phyloP scores from a whole-genome alignment of 2,113 vertebrate species.

The Odocoileus virginianus region DNA sequence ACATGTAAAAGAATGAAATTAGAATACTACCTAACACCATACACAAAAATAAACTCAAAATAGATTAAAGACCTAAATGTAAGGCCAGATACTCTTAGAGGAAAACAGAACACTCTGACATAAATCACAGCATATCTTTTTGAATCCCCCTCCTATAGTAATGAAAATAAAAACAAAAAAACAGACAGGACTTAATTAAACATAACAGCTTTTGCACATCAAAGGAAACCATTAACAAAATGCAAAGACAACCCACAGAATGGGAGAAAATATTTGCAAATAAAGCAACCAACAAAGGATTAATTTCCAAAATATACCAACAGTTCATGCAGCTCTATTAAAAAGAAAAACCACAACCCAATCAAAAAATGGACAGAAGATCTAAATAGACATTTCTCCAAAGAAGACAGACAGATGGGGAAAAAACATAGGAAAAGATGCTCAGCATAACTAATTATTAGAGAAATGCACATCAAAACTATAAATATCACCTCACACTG shows the following conservation, averaged over 20 bases:
- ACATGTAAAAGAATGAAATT: neutral
- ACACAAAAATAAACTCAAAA: neutral
- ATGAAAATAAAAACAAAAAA: neutral
- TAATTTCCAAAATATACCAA: neutral
- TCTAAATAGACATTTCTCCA: neutral
- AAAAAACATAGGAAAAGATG: neutral
- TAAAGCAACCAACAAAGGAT: neutral
- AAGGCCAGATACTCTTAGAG: neutral
- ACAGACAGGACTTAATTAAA: neutral
- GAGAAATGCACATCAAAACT: neutral
- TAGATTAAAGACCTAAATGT: neutral
- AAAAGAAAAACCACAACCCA: neutral
- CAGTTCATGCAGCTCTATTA: neutral
- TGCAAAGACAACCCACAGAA: neutral
- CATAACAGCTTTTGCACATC: neutral
- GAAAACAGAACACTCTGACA: neutral
- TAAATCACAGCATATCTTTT: neutral
- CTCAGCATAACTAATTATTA: neutral
- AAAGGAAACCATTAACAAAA: neutral
- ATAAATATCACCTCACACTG: neutral
- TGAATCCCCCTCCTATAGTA: neutral
- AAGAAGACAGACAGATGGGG: neutral
- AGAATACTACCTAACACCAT: neutral
- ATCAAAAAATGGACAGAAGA: neutral
- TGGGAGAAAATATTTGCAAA: neutral